These are phyloP conservation scores for Strix uralensis DNA, from an alignment of 2,113 vertebrate genomes.

Conservation along the genomic window DNA sequence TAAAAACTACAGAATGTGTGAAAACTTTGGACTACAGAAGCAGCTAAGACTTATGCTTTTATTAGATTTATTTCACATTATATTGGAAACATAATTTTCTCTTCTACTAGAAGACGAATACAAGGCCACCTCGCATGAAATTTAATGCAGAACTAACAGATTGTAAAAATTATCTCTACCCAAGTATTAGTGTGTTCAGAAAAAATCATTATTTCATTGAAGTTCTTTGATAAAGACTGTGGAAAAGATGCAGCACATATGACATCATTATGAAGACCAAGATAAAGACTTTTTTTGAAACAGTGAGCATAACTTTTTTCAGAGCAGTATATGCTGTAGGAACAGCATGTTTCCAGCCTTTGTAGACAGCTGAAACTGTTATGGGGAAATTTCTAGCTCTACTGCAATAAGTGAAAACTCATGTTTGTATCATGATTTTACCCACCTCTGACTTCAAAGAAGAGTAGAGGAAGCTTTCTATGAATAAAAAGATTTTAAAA, in stretches of 20 bases:
- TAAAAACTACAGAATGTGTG: not conserved
- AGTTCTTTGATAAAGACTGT: not conserved
- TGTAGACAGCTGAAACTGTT: not conserved
- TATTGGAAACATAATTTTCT: not conserved
- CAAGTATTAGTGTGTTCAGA: not conserved
- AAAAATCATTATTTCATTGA: not conserved
- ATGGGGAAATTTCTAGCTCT: not conserved
- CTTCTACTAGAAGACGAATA: not conserved
- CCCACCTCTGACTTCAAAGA: not conserved
- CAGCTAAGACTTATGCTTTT: not conserved
- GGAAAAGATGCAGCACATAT: not conserved
- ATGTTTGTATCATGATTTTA: not conserved
- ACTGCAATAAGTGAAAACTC: not conserved
- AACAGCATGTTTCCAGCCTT: not conserved
- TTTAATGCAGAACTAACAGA: not conserved
- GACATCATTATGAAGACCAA: not conserved
- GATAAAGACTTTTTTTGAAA: not conserved
- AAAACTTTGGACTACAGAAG: not conserved
- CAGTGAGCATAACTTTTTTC: not conserved
- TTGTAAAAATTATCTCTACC: not conserved
- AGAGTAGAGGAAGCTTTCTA: not conserved
- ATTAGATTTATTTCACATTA: not conserved
- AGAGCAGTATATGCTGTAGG: not conserved
- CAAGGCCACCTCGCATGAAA: not conserved
- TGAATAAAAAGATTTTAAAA: not conserved